Evolutionary conservation across 2,113 vertebrate species (phyloP), one percentile per base, ranked within the genome.

Genomic region (Trochalopteron elliotii): DNA sequence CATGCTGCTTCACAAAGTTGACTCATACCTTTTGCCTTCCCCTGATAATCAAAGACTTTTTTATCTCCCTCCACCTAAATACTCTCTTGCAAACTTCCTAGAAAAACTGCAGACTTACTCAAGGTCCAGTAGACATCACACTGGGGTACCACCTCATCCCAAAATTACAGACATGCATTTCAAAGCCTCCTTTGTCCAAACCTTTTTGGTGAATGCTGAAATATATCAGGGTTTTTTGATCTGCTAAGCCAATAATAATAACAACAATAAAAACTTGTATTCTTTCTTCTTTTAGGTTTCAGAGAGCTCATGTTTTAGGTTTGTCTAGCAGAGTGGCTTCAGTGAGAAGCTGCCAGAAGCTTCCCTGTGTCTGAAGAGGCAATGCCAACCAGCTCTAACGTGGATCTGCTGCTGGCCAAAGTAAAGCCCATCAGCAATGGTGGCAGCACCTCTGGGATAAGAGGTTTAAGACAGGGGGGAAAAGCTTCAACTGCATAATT

Each of bases 391-490:
- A 61, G 47, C 33, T 87, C 55, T 8, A 39, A 33, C 39, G 15
- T 30, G 65, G n/a, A 30, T 47, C 40, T 70, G n/a, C 40, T 63
- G 65, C 55, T 78, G 27, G 10, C 39, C 64, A n/a, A 40, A 55
- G 15, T 9, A 52, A 87, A 87, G 28, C 67, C 59, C 25, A 16
- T 28, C 60, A 47, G 61, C 16, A 9, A 15, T 0, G 0, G 13
- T 11, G 19, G 35, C 37, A 56, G 47, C 15, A 4, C 27, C 53
- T 44, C 35, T 64, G 37, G 12, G 27, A 16, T 27, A n/a, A n/a
- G 10, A 16, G 6, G 25, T 52, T 64, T 39, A 33, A 71, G 12
- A 33, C 1, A 5, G 3, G 3, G 15, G 9, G 1, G 4, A 10
- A 18, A 39, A 53, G 1, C 12, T 12, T 12, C 16, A 22, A 12